Evolutionary conservation across 35 echinoderm and acorn worm species (phyloP), one percentile per base, ranked within the genome.

Genomic region (Diadema setosum): DNA sequence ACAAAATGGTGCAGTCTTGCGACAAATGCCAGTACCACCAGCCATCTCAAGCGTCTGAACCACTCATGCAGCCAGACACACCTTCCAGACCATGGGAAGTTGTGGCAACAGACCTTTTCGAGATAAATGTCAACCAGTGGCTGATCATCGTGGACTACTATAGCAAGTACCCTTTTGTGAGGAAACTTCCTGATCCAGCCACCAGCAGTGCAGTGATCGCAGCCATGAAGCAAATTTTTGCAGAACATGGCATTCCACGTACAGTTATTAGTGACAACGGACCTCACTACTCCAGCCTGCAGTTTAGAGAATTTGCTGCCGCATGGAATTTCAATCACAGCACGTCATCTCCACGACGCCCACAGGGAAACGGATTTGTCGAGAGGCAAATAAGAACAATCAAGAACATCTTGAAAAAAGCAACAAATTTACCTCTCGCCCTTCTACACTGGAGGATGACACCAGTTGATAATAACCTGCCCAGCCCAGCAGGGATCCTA

Each of bases 221-320:
- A 17, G 12, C 29, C 17, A 17, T 25, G 67, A 26, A 74, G 29
- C 49, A 55, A 1, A 80, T 92, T 2, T 80, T 86, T 43, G 11
- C 90, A 43, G 70, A 74, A 30, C 89, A 91, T 84, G 89, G 82
- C 42, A 91, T 91, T 24, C 45, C 89, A 16, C 64, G 81, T 21
- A 92, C 49, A 40, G 16, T 92, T 3, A 43, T 92, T 55, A 82
- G 40, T n/a, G 84, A 87, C 70, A 92, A 92, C 56, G 75, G 83
- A 46, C 83, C 70, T 8, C 84, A 87, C 49, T 92, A 76, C 40
- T 65, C 46, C 52, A 81, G 73, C 48, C 75, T 70, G 42, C 41
- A 58, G 17, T 87, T 87, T 42, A 48, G 11, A 32, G 17, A 49
- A 41, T 81, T 93, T 56, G 46, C 91, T 48, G 5, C 65, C 12